Evolutionary conservation across 2,113 vertebrate species (phyloP).

Genomic region (mouse (Mus musculus)): GRCm39 chr17:5520001-5520500

Average conservation of each 20-base stretch:
- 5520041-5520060: too few relatives aligned
- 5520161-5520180: background rate
- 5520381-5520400: too few relatives aligned
- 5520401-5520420: too few relatives aligned
- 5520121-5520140: background rate
- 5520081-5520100: background rate
- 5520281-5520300: background rate
- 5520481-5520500: background rate
- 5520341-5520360: background rate
- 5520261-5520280: background rate
- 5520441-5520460: background rate
- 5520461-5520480: background rate
- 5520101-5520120: background rate
- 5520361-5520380: background rate
- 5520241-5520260: background rate
- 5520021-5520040: too few relatives aligned
- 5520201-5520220: background rate
- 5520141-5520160: conserved; percentile 43
- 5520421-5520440: background rate
- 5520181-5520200: background rate
- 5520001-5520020: too few relatives aligned
- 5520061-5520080: too few relatives aligned
- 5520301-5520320: background rate
- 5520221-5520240: too few relatives aligned
- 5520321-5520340: background rate